Base-by-base conservation (phyloP, 2,113 vertebrate species). In the Caloenas nicobarica region DNA sequence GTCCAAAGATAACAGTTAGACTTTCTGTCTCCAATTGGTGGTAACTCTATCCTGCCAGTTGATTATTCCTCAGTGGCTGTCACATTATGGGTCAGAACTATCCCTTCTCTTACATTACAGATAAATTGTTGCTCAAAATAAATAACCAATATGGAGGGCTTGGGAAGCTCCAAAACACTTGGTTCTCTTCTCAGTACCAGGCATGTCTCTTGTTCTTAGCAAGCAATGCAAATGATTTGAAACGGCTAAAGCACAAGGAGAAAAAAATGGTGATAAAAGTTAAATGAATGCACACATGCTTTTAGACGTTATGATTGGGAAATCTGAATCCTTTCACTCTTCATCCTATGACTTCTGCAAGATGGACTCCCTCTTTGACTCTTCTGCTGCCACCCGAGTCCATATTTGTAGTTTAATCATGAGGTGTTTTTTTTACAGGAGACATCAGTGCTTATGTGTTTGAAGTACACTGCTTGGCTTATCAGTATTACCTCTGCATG, bases 1-100 rank as follows among this genome's bases (percentile, higher is more conserved):
- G 77, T 60, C 72, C 91, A 95, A 24, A 84, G 83, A 95, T 91
- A 95, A 87, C 76, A 95, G 76, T 78, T 93, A 95, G 94, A 93
- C 91, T 93, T 92, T 92, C 91, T 89, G 80, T 92, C 96, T 97
- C 89, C 92, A 84, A 8, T 56, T 5, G 4, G 62, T 46, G 64
- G 65, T 51, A 93, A 95, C 29, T 93, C 24, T 91, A 18, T 48
- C 3, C 0, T 86, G 56, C 18, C 38, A 74, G 56, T 56, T 81
- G 77, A 54, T 81, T 83, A 14, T 34, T 93, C 88, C 34, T 62
- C 65, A 74, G 38, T 88, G 60, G n/a, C 38, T 60, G 23, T 51
- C 77, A 68, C 23, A 34, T 48, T 64, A 51, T 36, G 38, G 46
- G 10, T 68, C 77, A 84, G 69, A 85, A 72, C 11, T 60, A 71